Evolutionary conservation across 2,113 vertebrate genomes (phyloP).

Genomic region (Prochilodus magdalenae): DNA sequence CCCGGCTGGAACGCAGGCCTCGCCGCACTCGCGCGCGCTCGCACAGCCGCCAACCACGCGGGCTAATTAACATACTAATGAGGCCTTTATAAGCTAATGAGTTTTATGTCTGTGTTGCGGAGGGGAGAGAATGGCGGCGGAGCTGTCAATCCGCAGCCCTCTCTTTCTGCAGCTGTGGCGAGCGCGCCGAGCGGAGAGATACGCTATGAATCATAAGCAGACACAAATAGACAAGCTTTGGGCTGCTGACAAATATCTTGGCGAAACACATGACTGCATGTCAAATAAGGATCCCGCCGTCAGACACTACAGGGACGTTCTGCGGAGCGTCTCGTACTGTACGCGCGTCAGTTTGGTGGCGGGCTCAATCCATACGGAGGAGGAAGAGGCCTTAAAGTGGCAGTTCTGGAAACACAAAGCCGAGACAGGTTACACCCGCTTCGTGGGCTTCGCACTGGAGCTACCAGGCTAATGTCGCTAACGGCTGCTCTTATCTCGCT

Average conservation of each 20-base stretch:
- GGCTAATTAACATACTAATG: conserved; percentile 71
- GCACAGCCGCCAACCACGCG: conserved; percentile 42
- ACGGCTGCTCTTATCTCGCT: too few relatives aligned
- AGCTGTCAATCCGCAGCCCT: neutral
- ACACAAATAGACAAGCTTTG: neutral
- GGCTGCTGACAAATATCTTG: neutral
- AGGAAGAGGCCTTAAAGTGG: too few relatives aligned
- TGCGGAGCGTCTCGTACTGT: too few relatives aligned
- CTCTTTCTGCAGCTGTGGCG: too few relatives aligned
- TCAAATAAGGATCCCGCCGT: neutral
- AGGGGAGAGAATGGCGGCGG: neutral
- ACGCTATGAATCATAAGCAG: neutral
- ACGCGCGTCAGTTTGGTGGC: too few relatives aligned
- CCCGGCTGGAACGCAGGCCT: neutral
- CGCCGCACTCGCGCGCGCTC: conserved; percentile 29
- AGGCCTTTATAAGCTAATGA: conserved; percentile 51
- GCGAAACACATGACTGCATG: neutral
- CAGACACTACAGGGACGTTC: too few relatives aligned
- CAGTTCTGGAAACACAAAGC: too few relatives aligned
- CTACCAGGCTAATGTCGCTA: too few relatives aligned
- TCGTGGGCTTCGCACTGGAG: too few relatives aligned
- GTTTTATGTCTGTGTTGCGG: conserved; percentile 46
- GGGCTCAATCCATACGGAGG: too few relatives aligned
- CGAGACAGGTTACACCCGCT: too few relatives aligned
- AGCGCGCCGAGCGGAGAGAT: neutral